Percentiles rank a stretch among this genome's conserved stretches.
Conservation (phyloP, 2,797 vertebrate species). For the Lutjanus argentimaculatus region DNA sequence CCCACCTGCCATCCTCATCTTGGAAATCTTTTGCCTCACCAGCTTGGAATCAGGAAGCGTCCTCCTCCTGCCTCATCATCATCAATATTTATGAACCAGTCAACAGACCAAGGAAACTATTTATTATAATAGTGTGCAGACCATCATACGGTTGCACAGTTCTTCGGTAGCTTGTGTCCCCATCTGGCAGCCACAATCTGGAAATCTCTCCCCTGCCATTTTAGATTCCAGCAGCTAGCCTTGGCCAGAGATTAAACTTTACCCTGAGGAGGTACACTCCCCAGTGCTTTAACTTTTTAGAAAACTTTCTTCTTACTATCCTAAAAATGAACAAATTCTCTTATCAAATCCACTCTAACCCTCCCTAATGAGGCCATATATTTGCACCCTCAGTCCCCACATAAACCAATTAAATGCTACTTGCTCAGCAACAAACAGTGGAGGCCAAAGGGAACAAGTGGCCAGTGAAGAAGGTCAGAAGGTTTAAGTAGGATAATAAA, state of each 20-base stretch:
- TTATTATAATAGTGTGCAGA: conserved; percentile 51
- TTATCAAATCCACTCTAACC: background rate
- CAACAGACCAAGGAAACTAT: conserved; percentile 52
- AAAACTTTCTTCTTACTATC: no score
- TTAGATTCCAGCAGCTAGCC: background rate
- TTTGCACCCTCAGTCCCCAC: background rate
- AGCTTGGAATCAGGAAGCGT: conserved; percentile 54
- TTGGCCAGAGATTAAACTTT: background rate
- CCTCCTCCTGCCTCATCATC: conserved; percentile 9
- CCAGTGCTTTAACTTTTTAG: background rate
- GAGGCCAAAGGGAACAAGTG: background rate
- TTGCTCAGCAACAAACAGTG: background rate
- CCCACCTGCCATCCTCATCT: conserved; percentile 65
- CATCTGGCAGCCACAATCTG: conserved; percentile 27
- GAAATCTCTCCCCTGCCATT: conserved; percentile 2
- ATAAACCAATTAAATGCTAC: background rate
- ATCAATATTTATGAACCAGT: conserved; percentile 73
- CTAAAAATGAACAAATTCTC: no score
- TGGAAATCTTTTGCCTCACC: conserved; percentile 48
- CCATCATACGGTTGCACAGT: conserved; percentile 31
- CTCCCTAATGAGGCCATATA: background rate
- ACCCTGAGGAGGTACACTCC: background rate
- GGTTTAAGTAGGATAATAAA: background rate
- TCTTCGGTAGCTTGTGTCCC: conserved; percentile 18
- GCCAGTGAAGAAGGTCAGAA: background rate